These are phyloP conservation scores for Tupaia chinensis DNA, from an alignment of 2,113 vertebrate genomes.

Conservation along the genomic window DNA sequence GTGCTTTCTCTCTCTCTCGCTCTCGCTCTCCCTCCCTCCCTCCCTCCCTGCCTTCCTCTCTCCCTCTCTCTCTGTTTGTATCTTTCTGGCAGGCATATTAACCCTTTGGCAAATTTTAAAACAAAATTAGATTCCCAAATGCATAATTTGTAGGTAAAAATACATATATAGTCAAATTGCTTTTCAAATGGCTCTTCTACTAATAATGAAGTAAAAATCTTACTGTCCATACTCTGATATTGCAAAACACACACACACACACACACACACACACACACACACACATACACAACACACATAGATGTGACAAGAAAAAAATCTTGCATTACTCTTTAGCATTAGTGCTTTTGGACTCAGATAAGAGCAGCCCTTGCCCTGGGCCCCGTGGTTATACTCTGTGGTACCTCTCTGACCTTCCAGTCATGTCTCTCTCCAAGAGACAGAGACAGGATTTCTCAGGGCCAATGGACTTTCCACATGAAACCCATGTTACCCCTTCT, in stretches of 20 bases:
- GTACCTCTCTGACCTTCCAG: background rate
- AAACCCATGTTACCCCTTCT: background rate
- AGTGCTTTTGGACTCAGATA: background rate
- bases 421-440: background rate
- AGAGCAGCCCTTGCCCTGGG: background rate
- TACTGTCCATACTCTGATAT: background rate
- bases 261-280: background rate
- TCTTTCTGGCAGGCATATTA: no score
- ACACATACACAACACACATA: background rate
- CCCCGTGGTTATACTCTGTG: fast-evolving
- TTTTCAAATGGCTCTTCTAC: background rate
- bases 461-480: background rate
- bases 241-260: background rate
- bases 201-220: background rate
- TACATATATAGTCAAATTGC: background rate
- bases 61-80: no score
- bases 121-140: background rate
- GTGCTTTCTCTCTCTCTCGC: no score
- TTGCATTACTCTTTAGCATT: background rate
- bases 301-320: background rate
- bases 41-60: no score
- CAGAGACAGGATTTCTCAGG: background rate
- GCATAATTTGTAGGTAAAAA: background rate
- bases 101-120: no score
- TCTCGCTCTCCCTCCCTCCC: no score